Percentiles rank a stretch among this genome's conserved stretches.
phyloP scores from a whole-genome alignment of 1,140 invertebrate genomes.

The Helicorthomorpha holstii region DNA sequence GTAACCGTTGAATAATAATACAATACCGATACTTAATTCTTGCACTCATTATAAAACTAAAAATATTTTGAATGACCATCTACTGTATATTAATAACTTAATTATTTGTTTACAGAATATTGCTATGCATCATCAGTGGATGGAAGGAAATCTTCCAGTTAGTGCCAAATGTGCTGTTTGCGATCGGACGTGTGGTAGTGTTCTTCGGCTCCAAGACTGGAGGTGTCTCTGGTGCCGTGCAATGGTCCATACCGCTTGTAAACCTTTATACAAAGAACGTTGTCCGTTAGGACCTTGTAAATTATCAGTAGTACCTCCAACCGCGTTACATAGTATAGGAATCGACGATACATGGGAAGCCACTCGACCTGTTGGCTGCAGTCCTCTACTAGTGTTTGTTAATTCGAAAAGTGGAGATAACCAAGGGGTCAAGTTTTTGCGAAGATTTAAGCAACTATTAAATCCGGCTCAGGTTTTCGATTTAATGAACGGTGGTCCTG shows the following conservation, averaged over 20 bases:
- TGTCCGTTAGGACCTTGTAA: conserved; percentile 72
- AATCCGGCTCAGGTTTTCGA: conserved; percentile 97
- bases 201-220: conserved; percentile 87
- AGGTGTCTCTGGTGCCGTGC: conserved; percentile 86
- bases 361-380: conserved; percentile 55
- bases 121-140: conserved; percentile 93
- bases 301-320: conserved; percentile 84
- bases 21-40: no score
- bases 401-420: conserved; percentile 97
- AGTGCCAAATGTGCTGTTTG: conserved; percentile 85
- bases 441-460: conserved; percentile 84
- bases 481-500: conserved; percentile 67
- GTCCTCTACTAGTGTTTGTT: conserved; percentile 84
- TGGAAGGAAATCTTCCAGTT: conserved; percentile 91
- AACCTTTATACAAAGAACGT: conserved; percentile 41
- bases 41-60: no score
- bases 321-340: conserved; percentile 70
- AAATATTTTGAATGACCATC: no score
- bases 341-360: conserved; percentile 78
- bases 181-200: conserved; percentile 91
- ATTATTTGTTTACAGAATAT: conserved; percentile 47
- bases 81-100: not conserved
- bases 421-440: conserved; percentile 88
- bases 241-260: conserved; percentile 78
- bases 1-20: no score